Evolutionary conservation across 2,113 vertebrate genomes (phyloP), one percentile per base, ranked within the genome.

Genomic region (Pseudopodoces humilis): DNA sequence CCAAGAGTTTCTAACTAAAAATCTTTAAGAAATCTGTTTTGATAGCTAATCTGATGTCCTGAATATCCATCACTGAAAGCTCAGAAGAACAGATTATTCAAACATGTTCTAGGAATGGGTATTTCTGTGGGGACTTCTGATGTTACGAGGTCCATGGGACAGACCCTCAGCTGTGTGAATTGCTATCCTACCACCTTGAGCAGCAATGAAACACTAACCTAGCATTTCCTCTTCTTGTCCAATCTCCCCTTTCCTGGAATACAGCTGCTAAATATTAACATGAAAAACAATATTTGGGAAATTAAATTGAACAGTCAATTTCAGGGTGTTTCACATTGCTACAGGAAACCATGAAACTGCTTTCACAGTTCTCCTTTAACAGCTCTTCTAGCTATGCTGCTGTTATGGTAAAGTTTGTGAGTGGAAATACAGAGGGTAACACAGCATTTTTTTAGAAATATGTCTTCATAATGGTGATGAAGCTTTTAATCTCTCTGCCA

Each of bases 401-500:
- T 91, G 5, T 60, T 59, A 46, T 15, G 7, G 25, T 59, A 20
- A 90, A 85, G 24, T 63, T 70, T 86, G 63, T 19, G 43, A 77
- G 50, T 4, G 2, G 56, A 81, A 62, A 67, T 33, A 78, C 1
- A 33, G 43, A 56, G 12, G 16, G 33, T 10, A 30, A 60, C 35
- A 35, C 30, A 44, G 19, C 5, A 15, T 39, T 58, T 77, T 76
- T 53, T 65, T 19, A 75, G 56, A 72, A 81, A 70, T 69, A 41
- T 2, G 4, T 86, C 44, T 70, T 92, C 49, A 53, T 25, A 93
- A 59, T 11, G 50, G 33, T 9, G 30, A 84, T 64, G 47, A 95
- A 92, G 35, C 25, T 88, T 92, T 84, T 92, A 83, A 84, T 86
- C 15, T 76, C 16, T 47, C 49, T 67, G 27, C 11, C 33, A 41